These are phyloP conservation scores for Caenorhabditis sinica DNA, from an alignment of 2,888 invertebrate species.

Conservation along the genomic window DNA sequence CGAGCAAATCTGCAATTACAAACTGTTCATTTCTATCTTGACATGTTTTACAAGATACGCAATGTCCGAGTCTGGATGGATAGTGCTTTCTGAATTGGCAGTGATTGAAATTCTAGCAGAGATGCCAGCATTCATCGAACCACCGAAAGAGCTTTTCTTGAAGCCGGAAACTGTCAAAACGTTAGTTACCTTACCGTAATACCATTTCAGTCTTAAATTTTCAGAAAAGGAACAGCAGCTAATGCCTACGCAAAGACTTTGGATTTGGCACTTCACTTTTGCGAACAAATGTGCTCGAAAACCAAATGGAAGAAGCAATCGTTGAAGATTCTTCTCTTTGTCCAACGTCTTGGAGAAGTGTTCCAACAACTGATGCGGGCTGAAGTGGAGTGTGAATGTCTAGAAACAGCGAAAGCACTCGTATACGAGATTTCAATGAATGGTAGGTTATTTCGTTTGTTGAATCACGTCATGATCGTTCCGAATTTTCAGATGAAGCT, in stretches of 20 bases:
- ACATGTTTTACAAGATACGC: slow-evolving; percentile 66
- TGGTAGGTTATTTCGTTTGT: slow-evolving; percentile 43
- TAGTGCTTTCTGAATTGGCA: slow-evolving; percentile 65
- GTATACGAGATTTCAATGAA: slow-evolving; percentile 67
- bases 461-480: background rate
- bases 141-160: slow-evolving; percentile 74
- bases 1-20: slow-evolving; percentile 50
- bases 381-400: slow-evolving; percentile 64
- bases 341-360: slow-evolving; percentile 69
- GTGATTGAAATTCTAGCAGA: slow-evolving; percentile 69
- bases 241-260: slow-evolving; percentile 63
- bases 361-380: slow-evolving; percentile 74
- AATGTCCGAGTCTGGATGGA: slow-evolving; percentile 70
- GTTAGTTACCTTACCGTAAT: slow-evolving; percentile 45
- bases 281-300: slow-evolving; percentile 70
- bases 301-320: slow-evolving; percentile 74
- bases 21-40: slow-evolving; percentile 64
- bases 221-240: slow-evolving; percentile 64
- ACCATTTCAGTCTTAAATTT: slow-evolving; percentile 27
- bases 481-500: slow-evolving; percentile 59
- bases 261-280: slow-evolving; percentile 68
- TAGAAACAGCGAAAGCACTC: slow-evolving; percentile 56
- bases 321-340: slow-evolving; percentile 67
- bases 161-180: slow-evolving; percentile 69
- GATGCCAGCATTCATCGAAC: slow-evolving; percentile 59